Base-by-base conservation (phyloP, 2,113 vertebrate species). In the Psilopogon haemacephalus region DNA sequence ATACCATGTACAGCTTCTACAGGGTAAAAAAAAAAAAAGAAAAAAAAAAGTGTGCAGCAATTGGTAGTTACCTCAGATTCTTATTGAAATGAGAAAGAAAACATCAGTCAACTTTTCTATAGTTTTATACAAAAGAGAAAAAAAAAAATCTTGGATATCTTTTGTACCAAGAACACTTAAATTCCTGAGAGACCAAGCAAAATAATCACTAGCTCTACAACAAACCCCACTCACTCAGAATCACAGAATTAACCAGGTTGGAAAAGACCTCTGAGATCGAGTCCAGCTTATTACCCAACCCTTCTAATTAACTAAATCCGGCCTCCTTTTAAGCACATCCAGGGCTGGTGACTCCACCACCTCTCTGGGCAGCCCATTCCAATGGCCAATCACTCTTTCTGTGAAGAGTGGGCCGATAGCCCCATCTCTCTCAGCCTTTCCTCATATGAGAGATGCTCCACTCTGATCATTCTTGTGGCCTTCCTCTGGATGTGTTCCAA, bases 401-500 rank as follows among this genome's bases (percentile, higher is more conserved):
- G 15, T 44, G 42, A 44, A 44, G 42, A 44, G 42, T 44, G 42
- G 42, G 15, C 27, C 44, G 62, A 46, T 7, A 86, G 28, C 2
- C 4, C 23, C 73, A 63, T 5, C 27, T 42, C 20, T 52, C 35
- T 67, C 60, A 67, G 27, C 9, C 9, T 74, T 2, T 28, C 21
- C 4, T 65, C 35, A 30, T 1, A 65, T 15, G 15, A 59, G 19
- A 50, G 3, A 23, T 30, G 13, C 6, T 40, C 42, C 37, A 75
- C 1, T 8, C 10, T 8, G 20, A 65, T 32, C 5, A 35, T 71
- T 17, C 77, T 48, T 8, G 13, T 52, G n/a, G 17, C 28, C 17
- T 15, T 64, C 24, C 8, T 84, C 32, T 64, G 38, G 44, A 8
- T 46, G 11, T 0, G 0, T 8, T 62, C 24, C 11, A 71, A 3